These are phyloP conservation scores for Achroia grisella DNA, from an alignment of 1,140 invertebrate species.

Conservation along the genomic window DNA sequence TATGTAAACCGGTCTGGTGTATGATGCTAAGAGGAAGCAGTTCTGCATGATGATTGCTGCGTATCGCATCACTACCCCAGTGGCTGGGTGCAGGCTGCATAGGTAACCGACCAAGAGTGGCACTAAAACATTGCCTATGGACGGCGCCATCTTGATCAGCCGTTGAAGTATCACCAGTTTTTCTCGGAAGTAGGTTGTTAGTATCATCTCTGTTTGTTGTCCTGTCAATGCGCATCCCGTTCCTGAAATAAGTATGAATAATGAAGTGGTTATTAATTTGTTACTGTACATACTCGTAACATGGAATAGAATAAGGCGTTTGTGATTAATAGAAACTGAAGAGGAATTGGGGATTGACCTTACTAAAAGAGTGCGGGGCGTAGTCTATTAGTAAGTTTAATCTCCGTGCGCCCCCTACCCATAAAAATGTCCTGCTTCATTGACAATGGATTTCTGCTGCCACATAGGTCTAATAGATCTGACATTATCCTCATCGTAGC, in stretches of 20 bases:
- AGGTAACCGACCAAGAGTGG: slow-evolving; percentile 52
- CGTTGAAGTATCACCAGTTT: slow-evolving; percentile 54
- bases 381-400: too few species aligned
- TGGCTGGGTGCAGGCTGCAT: slow-evolving; percentile 40
- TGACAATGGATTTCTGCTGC: too few species aligned
- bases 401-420: too few species aligned
- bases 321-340: too few species aligned
- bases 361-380: too few species aligned
- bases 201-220: slow-evolving; percentile 65
- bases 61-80: slow-evolving; percentile 57
- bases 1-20: slow-evolving; percentile 60
- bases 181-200: slow-evolving; percentile 67
- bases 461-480: too few species aligned
- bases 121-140: slow-evolving; percentile 51
- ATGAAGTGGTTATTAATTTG: too few species aligned
- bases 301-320: too few species aligned
- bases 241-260: slow-evolving; percentile 44
- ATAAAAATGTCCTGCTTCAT: too few species aligned
- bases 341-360: too few species aligned
- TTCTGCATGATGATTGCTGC: slow-evolving; percentile 66
- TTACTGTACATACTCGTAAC: too few species aligned
- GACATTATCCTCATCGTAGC: too few species aligned
- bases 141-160: slow-evolving; percentile 55
- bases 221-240: slow-evolving; percentile 59
- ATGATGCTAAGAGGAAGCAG: slow-evolving; percentile 55